Conservation (phyloP, 2,797 vertebrate species). For the Momotus momota region DNA sequence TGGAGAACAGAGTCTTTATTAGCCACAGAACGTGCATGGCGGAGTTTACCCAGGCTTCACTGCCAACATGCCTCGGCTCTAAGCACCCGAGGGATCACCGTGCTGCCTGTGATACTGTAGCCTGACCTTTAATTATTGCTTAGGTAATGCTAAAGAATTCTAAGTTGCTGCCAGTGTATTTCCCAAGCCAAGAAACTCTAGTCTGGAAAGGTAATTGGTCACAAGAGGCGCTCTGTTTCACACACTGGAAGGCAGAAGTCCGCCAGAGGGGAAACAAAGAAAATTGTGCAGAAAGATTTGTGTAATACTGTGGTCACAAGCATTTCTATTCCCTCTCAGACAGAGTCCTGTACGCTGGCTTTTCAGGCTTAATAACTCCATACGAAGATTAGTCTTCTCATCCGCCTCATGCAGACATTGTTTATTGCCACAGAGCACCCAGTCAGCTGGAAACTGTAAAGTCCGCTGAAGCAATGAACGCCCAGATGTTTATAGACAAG, state of each 20-base stretch:
- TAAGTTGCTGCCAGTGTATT: slow-evolving; percentile 47
- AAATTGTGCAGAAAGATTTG: slow-evolving; percentile 35
- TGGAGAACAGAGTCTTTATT: slow-evolving; percentile 11
- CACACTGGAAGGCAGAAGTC: slow-evolving; percentile 48
- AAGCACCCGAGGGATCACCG: background rate
- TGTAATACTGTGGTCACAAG: background rate
- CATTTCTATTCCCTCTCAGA: slow-evolving; percentile 3
- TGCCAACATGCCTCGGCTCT: slow-evolving; percentile 14
- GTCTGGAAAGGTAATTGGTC: slow-evolving; percentile 52
- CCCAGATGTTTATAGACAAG: background rate
- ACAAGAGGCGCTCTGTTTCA: slow-evolving; percentile 58
- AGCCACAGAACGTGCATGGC: background rate
- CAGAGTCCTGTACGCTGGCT: background rate
- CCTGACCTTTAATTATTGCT: slow-evolving; percentile 53
- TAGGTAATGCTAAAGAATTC: slow-evolving; percentile 63
- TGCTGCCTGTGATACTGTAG: slow-evolving; percentile 30
- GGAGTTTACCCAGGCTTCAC: background rate
- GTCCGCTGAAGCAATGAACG: background rate
- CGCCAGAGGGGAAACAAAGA: slow-evolving; percentile 64
- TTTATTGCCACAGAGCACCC: slow-evolving; percentile 25
- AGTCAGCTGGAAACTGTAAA: background rate
- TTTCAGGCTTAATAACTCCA: slow-evolving; percentile 27
- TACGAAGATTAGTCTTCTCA: background rate
- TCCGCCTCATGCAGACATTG: background rate
- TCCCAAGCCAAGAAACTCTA: slow-evolving; percentile 57